Percentiles rank a stretch among this genome's conserved stretches.
These are phyloP conservation scores for Falco columbarius DNA, from an alignment of 2,797 vertebrate genomes.

Conservation along the genomic window DNA sequence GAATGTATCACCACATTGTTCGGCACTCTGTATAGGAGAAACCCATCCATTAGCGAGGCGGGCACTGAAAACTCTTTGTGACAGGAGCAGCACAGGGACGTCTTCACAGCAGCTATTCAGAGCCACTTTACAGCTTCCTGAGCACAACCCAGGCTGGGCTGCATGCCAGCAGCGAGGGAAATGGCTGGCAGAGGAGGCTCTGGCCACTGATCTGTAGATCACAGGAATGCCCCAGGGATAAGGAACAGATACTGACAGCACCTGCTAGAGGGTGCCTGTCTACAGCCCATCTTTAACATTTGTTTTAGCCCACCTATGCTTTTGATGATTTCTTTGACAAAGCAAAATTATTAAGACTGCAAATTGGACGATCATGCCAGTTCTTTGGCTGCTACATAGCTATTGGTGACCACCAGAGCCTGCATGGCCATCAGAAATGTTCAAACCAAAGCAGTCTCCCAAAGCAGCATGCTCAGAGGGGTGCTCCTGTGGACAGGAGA, in stretches of 20 bases:
- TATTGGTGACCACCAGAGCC: not conserved
- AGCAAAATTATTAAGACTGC: not conserved
- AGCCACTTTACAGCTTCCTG: constrained; percentile 49
- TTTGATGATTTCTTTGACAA: not conserved
- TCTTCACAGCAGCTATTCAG: constrained; percentile 57
- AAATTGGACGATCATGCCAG: not conserved
- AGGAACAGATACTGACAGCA: not conserved
- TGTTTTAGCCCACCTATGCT: not conserved
- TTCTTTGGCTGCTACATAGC: not conserved
- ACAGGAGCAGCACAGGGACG: not conserved
- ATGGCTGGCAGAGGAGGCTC: not conserved
- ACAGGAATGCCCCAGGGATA: not conserved
- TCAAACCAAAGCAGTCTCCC: not conserved
- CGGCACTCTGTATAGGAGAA: not conserved
- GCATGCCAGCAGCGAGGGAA: not conserved
- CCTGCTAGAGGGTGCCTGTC: not conserved
- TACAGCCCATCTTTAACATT: not conserved
- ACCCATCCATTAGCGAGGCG: constrained; percentile 37
- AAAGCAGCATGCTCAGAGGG: not conserved
- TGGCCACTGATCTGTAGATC: not conserved
- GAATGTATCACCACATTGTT: constrained; percentile 38
- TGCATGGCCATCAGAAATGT: not conserved
- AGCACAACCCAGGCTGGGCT: constrained; percentile 14
- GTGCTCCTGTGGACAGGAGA: fast-evolving
- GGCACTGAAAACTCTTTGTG: constrained; percentile 56